A percentile compares a stretch with the other conserved stretches of the same genome.
These are phyloP conservation scores for Zeus faber DNA, from an alignment of 2,113 vertebrate species.

Conservation along the genomic window DNA sequence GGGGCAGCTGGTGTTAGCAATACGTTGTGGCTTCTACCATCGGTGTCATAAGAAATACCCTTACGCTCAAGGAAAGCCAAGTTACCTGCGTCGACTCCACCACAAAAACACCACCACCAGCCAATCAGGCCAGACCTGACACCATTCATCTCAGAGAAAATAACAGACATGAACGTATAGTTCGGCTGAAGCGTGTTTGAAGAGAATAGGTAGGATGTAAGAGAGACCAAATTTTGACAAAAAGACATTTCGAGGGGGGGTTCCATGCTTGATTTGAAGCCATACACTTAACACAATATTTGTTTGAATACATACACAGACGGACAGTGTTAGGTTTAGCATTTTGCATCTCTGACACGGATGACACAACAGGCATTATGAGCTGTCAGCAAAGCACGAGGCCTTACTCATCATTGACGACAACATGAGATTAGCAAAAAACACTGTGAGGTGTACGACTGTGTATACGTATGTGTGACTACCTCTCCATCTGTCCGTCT, in stretches of 20 bases:
- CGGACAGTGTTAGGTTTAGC: background rate
- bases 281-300: background rate
- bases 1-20: slow-evolving; percentile 31
- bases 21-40: slow-evolving; percentile 3
- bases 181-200: background rate
- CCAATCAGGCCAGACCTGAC: slow-evolving; percentile 3
- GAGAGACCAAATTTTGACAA: background rate
- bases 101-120: slow-evolving; percentile 3
- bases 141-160: background rate
- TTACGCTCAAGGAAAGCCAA: slow-evolving; percentile 25
- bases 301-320: background rate
- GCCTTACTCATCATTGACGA: too few relatives aligned
- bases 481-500: too few relatives aligned
- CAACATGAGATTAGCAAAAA: too few relatives aligned
- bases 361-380: too few relatives aligned
- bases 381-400: too few relatives aligned
- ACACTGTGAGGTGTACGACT: slow-evolving; percentile 12
- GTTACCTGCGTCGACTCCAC: slow-evolving; percentile 21
- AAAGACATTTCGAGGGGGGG: background rate
- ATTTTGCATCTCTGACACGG: slow-evolving; percentile 11
- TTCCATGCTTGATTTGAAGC: background rate
- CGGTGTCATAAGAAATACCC: slow-evolving; percentile 39
- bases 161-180: background rate
- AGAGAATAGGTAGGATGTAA: background rate
- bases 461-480: background rate